Evolutionary conservation across 2,797 vertebrate species (phyloP), one percentile per base, ranked within the genome.

Genomic region (Rhynchonycteris naso): DNA sequence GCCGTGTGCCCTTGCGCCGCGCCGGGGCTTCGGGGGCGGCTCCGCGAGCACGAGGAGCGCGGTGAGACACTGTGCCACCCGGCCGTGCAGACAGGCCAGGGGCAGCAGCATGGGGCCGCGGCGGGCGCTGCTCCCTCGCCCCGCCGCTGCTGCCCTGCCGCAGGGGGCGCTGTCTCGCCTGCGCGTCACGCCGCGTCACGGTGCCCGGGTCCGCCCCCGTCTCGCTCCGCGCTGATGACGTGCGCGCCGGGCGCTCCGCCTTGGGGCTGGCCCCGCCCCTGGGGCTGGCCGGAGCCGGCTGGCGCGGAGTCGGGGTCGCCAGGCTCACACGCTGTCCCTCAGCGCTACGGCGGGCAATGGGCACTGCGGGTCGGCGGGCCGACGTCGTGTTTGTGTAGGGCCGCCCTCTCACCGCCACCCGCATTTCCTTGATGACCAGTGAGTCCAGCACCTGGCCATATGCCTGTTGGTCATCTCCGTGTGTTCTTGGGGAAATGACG

Each of bases 31-130:
- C 96, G 99, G 99, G 96, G 99, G 98, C 93, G 99, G 99, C 98
- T 99, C 99, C 98, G 99, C 99, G 93, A 99, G 99, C 97, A 99
- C 98, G 92, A 99, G 98, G 90, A 99, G 98, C 96, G 99, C 99
- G 96, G 99, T 99, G 97, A 99, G 96, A 97, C 99, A 99, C 99
- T 99, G 99, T 99, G 99, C 99, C 98, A 99, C 98, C 98, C 99
- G 98, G 98, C 99, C 99, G 99, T 99, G 98, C 98, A 99, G 98
- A 98, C 99, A 99, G 98, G 99, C 99, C 95, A 98, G 98, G 96
- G 98, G 99, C 98, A 99, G 98, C 97, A 99, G 99, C 99, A 99
- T 99, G 98, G 98, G 98, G 93, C 84, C 98, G 65, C 76, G 66
- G 80, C 87, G 58, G 75, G 68, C 68, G 68, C 72, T 11, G 74